Base-by-base conservation (phyloP, 2,888 invertebrate species). In the Cyaniris semiargus region DNA sequence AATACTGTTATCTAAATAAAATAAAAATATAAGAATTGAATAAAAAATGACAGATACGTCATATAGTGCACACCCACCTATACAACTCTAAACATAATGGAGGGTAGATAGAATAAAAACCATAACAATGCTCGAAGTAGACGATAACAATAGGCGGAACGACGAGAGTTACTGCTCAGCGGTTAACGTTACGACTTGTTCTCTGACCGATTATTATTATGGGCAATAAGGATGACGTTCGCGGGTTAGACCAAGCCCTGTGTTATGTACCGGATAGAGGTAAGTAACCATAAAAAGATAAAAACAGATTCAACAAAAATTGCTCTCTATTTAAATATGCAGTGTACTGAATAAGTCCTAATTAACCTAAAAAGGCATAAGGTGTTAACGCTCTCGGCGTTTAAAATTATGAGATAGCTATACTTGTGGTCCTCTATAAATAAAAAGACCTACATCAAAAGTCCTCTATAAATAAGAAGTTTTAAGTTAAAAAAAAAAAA, bases 21-120 rank as follows among this genome's bases (percentile, higher is more conserved):
- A 7, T 7, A 34, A 34, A 34, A 34, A 34, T 6, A 34, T 0
- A 6, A 31, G 4, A 31, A 31, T 38, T 38, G 8, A 38, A 38
- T 38, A 38, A 38, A 10, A 38, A 10, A 38, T 38, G 15, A 15
- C 48, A 48, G 3, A 4, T 15, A 15, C 3, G 48, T 48, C 48
- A 4, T 15, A 15, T 48, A 60, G 4, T 66, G 21, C 4, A 23
- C 23, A 60, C 27, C 15, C 23, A 66, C 27, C 66, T 27, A 31
- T 66, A 44, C 8, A 38, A 53, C 53, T 74, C 21, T 53, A 27
- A 53, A 31, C 27, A 74, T 74, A 53, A 53, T 23, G 53, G 74
- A 53, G 74, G 74, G 74, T 74, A 53, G 48, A 74, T 74, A 74
- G 48, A 74, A 72, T 72, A 74, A 74, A 74, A 74, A 48, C 48